Evolutionary conservation across 2,113 vertebrate species (phyloP).

Genomic region (Ceyx melanurus): DNA sequence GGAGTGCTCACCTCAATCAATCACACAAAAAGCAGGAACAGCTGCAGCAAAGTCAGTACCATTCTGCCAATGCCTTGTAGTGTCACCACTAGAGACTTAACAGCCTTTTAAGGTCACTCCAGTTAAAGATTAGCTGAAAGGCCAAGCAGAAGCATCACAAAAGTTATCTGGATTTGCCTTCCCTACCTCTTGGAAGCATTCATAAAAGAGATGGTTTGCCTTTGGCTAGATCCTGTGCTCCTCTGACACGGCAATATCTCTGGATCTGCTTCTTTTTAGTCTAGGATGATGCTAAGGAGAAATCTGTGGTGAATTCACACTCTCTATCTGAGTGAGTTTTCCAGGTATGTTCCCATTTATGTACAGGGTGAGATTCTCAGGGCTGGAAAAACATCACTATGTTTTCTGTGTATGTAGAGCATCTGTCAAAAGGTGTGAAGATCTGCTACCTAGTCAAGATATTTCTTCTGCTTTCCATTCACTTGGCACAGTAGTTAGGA

Average conservation of each 20-base stretch:
- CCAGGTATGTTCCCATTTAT: background rate
- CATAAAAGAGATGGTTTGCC: background rate
- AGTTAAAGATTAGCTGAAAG: background rate
- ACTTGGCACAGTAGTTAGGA: background rate
- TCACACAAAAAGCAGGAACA: background rate
- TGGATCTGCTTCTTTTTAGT: background rate
- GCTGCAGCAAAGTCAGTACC: background rate
- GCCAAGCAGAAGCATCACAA: background rate
- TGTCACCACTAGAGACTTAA: background rate
- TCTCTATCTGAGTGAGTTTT: slow-evolving; percentile 14
- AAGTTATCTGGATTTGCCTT: background rate
- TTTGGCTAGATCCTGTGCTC: background rate
- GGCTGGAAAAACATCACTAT: background rate
- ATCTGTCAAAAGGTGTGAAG: background rate
- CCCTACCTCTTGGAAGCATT: background rate
- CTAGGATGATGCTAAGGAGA: background rate
- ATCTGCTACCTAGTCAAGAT: background rate
- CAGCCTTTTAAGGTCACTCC: background rate
- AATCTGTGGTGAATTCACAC: slow-evolving; percentile 6
- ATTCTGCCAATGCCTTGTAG: background rate
- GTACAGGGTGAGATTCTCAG: background rate
- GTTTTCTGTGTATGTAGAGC: background rate
- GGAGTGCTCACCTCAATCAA: background rate
- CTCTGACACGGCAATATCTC: background rate
- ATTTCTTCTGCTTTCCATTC: background rate